Conservation (phyloP, 1,140 invertebrate genomes). For the Eufriesea mexicana region DNA sequence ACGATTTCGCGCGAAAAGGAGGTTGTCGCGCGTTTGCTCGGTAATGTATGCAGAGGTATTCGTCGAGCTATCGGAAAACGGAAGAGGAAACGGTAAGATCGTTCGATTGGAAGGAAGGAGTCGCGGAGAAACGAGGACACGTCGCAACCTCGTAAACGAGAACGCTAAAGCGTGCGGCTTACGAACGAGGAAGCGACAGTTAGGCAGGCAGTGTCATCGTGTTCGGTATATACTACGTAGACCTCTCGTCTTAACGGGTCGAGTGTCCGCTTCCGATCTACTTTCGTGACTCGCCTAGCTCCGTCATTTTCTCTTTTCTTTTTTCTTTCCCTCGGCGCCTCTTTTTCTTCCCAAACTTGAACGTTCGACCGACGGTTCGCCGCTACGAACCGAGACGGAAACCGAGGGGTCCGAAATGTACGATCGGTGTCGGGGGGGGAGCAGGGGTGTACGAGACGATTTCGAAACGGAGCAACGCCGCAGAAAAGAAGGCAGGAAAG, state of each 20-base stretch:
- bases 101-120: constrained; percentile 37
- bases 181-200: constrained; percentile 37
- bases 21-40: constrained; percentile 27
- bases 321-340: background rate
- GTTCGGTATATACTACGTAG: background rate
- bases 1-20: constrained; percentile 46
- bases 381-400: too few relatives aligned
- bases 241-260: constrained; percentile 31
- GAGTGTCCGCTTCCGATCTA: constrained; percentile 41
- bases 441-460: constrained; percentile 18
- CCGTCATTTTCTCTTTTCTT: constrained; percentile 2
- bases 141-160: constrained; percentile 52
- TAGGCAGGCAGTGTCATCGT: constrained; percentile 42
- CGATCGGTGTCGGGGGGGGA: too few relatives aligned
- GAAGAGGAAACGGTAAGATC: constrained; percentile 40
- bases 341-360: background rate
- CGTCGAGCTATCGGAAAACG: constrained; percentile 30
- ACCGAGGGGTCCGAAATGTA: too few relatives aligned
- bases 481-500: too few relatives aligned
- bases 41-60: constrained; percentile 46
- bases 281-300: constrained; percentile 30
- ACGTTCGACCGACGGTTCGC: background rate
- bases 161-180: constrained; percentile 31
- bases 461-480: constrained; percentile 53
- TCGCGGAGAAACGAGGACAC: constrained; percentile 36